Base-by-base conservation (phyloP, 2,797 vertebrate species). In the Lutjanus argentimaculatus region DNA sequence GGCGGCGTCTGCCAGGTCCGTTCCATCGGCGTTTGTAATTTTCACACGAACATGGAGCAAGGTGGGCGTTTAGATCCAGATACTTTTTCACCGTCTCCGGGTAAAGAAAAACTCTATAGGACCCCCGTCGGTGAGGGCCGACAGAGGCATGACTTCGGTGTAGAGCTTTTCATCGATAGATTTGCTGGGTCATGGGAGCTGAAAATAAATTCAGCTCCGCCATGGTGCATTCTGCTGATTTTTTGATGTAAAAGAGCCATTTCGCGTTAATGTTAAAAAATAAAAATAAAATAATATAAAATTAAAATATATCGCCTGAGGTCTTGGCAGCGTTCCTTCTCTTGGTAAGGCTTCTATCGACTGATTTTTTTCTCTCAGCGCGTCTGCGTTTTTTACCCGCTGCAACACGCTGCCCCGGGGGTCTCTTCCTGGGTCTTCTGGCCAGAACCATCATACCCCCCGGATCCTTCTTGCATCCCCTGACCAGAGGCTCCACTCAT, bases 1-100 rank as follows among this genome's bases (percentile, higher is more conserved):
- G 0, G 36, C 40, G 1, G 22, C n/a, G 5, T 22, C 1, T 0
- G 43, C 53, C 14, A 58, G 11, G 43, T 58, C 3, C 1, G 55
- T 8, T 2, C 43, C 53, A 3, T 58, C 15, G 0, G 6, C 16
- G 0, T 48, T 57, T 14, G 53, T 69, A 4, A 69, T 56, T 69
- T 69, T 57, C 1, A 45, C n/a, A 0, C 40, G 13, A 1, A 48
- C 13, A 4, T 14, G 46, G 1, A 14, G 46, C 7, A 57, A 8
- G 14, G 55, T 57, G n/a, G 13, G 30, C 55, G 2, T 30, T 57
- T 12, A 57, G n/a, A 53, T 53, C 52, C 10, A 53, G 4, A 19
- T 53, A 21, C 52, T n/a, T 53, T 53, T 10, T 53, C 52, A 30
- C 55, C 13, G 1, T 57, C 22, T 57, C 55, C 13, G 1, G 12